Evolutionary conservation across 2,113 vertebrate species (phyloP), one percentile per base, ranked within the genome.

Genomic region (Planiliza haematocheilus): DNA sequence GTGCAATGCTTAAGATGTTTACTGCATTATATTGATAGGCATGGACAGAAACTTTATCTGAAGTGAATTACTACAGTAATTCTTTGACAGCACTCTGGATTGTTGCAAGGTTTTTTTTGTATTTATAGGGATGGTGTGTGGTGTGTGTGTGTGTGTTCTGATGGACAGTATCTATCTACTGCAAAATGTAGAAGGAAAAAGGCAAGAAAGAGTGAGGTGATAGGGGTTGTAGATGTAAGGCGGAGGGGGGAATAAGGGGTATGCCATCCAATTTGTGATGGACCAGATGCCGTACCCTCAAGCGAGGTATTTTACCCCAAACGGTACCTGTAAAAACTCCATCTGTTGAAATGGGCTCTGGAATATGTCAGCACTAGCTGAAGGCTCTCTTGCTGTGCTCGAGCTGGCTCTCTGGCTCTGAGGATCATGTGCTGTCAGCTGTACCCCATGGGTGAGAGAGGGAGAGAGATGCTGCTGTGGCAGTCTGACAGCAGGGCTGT

Each of bases 201-300:
- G 46, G 64, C 53, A 63, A 60, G 34, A 52, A 59, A 60, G 65
- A 39, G 0, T 53, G 11, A 62, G 57, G 81, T 77, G 84, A 79
- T 51, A 39, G 64, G 46, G 70, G 67, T 73, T 60, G 63, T 60
- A 41, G 49, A 77, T 70, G 43, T 74, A 41, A 67, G 57, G 39
- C 2, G 5, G 70, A 42, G 42, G 13, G 36, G 20, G 60, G 46
- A 56, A 34, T 70, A 77, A 13, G 10, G 78, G 78, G 72, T 70
- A 78, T 57, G 72, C 63, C 49, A 77, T 84, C 86, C 87, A 88
- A 92, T 93, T 92, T 92, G 88, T 83, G 89, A 81, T 61, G 74
- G 85, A 88, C 90, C 92, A 93, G 90, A 90, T 94, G 91, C 85
- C 76, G 59, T 82, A 73, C 90, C 93, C 92, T 91, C 83, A 65